Base-by-base conservation (phyloP, 2,113 vertebrate species). In the Hiodon alosoides region DNA sequence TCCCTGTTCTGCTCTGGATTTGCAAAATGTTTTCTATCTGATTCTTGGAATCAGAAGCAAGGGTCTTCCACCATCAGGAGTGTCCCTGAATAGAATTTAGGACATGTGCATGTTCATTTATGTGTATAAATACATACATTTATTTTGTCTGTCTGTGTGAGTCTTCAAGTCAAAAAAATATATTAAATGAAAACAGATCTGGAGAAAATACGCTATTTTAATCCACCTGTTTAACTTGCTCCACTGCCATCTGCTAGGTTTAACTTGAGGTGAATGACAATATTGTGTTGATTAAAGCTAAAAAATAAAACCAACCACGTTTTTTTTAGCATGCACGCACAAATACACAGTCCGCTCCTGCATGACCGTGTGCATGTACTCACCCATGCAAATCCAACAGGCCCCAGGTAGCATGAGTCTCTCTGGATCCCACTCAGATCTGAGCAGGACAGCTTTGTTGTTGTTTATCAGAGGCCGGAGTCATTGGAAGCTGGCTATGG, bases 221-320 rank as follows among this genome's bases (percentile, higher is more conserved):
- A 85, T 84, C 77, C 81, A 80, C 82, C 82, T 86, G 84, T 88
- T 85, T 84, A 82, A 59, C 47, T 68, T 67, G 53, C 54, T 79
- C 77, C 75, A 83, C 77, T 83, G 82, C 85, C 85, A 88, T 85
- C 86, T 86, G 85, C 82, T 84, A 78, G 81, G 75, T 85, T 86
- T 80, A 85, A 78, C 85, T 72, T 80, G 79, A 77, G 64, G 80
- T 83, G 84, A 85, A 82, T 78, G 77, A 75, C 84, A 85, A 84
- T 90, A 82, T 86, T 86, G 83, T 79, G 82, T 85, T 84, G 80
- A 85, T 89, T 83, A 83, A 79, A 75, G 85, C 84, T 78, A 81
- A 77, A 76, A 79, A 78, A 73, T 80, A 84, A 84, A 69, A 79
- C 74, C 16, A 76, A 78, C 76, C 80, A 83, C 60, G n/a, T 54